Evolutionary conservation across 2,113 vertebrate genomes (phyloP).

Genomic region (Columba livia): DNA sequence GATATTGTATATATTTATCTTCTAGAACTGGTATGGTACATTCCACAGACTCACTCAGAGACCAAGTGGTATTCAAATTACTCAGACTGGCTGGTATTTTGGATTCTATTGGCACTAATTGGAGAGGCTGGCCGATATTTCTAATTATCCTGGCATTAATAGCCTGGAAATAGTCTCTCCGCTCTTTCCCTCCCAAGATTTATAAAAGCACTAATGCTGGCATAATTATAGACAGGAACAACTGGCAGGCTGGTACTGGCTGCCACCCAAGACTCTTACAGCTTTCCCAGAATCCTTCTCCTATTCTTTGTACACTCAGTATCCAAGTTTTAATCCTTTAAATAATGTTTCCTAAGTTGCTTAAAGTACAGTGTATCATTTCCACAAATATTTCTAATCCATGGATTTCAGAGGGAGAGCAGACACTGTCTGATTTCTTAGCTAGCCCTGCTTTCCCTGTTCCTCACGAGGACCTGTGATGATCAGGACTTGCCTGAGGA

Average conservation of each 20-base stretch:
- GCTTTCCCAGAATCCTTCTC: conserved; percentile 56
- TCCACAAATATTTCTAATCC: conserved; percentile 3
- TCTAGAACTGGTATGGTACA: background rate
- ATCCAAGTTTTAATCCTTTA: conserved; percentile 51
- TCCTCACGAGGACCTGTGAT: background rate
- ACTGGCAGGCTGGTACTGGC: conserved; percentile 59
- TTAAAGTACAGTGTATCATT: conserved; percentile 42
- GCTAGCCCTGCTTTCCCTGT: background rate
- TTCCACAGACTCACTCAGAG: conserved; percentile 5
- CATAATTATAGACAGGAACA: conserved; percentile 51
- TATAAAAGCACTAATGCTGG: conserved; percentile 60
- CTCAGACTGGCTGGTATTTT: conserved; percentile 64
- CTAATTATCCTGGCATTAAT: conserved; percentile 73
- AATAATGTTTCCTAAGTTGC: conserved; percentile 27
- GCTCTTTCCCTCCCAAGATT: conserved; percentile 60
- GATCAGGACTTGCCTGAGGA: background rate
- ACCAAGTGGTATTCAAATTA: conserved; percentile 56
- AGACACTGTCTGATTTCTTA: background rate
- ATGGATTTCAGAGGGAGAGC: background rate
- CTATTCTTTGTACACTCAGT: background rate
- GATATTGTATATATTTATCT: background rate
- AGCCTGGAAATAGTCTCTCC: conserved; percentile 62
- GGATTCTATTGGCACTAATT: conserved; percentile 53
- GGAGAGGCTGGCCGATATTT: conserved; percentile 72
- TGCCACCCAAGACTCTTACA: conserved; percentile 47